These are phyloP conservation scores for Xiphophorus birchmanni DNA, from an alignment of 2,797 vertebrate genomes.

Conservation along the genomic window DNA sequence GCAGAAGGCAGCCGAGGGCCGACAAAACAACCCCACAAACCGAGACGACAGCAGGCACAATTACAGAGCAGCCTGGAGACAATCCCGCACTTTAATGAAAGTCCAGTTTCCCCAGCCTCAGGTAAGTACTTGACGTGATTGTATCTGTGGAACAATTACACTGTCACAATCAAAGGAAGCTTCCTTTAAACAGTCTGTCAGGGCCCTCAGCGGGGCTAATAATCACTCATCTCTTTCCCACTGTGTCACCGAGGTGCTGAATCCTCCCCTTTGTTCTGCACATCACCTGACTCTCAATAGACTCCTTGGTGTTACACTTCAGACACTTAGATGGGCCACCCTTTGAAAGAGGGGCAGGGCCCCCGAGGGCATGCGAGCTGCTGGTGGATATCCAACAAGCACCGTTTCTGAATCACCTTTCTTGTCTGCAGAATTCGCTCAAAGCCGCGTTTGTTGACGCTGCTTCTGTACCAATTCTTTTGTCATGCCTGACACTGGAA, in stretches of 20 bases:
- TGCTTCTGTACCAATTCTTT: constrained; percentile 35
- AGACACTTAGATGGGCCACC: constrained; percentile 81
- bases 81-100: constrained; percentile 86
- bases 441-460: constrained; percentile 41
- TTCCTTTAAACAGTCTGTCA: constrained; percentile 84
- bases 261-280: constrained; percentile 85
- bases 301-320: constrained; percentile 84
- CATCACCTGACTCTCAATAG: constrained; percentile 87
- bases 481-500: constrained; percentile 37
- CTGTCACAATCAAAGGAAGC: constrained; percentile 91
- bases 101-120: constrained; percentile 85
- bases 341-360: constrained; percentile 71
- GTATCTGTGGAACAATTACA: constrained; percentile 88
- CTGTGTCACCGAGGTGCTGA: constrained; percentile 83
- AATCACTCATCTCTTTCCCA: constrained; percentile 86
- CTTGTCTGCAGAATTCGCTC: constrained; percentile 21
- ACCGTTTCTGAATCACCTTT: constrained; percentile 48
- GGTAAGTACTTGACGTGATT: constrained; percentile 83
- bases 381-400: constrained; percentile 67
- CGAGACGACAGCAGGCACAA: constrained; percentile 79
- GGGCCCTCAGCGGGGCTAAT: constrained; percentile 82
- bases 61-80: constrained; percentile 81
- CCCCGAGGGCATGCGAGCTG: constrained; percentile 67
- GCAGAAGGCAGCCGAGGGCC: constrained; percentile 49
- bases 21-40: constrained; percentile 57